Evolutionary conservation across 2,888 invertebrate genomes (phyloP).

Genomic region (Plebejus anna): DNA sequence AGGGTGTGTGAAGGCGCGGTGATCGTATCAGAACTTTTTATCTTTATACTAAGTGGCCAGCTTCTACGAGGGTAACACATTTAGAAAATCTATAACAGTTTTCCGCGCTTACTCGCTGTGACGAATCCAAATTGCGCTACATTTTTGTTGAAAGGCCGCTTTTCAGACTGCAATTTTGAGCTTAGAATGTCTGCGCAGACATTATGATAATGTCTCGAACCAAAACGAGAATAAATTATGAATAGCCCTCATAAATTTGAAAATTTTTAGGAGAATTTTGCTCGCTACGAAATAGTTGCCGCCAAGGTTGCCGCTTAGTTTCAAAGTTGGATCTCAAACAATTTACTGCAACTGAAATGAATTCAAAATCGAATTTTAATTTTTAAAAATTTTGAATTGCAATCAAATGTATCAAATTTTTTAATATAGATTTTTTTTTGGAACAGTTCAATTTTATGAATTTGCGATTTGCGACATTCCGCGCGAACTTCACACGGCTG

Average conservation of each 20-base stretch:
- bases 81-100: slow-evolving; percentile 2
- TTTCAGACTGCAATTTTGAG: slow-evolving; percentile 12
- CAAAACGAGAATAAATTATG: slow-evolving; percentile 10
- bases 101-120: slow-evolving; percentile 6
- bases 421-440: background rate
- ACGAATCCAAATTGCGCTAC: slow-evolving; percentile 19
- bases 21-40: slow-evolving; percentile 22
- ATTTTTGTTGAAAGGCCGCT: background rate
- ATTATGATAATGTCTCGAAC: background rate
- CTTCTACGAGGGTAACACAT: background rate
- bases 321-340: slow-evolving; percentile 45
- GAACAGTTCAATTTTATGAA: background rate
- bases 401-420: background rate
- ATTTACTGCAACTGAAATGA: slow-evolving; percentile 33
- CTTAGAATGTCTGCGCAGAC: background rate
- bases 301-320: slow-evolving; percentile 41
- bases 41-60: slow-evolving; percentile 21
- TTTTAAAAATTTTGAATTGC: background rate
- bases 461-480: slow-evolving; percentile 3
- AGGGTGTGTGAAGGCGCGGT: slow-evolving; percentile 20
- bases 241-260: slow-evolving; percentile 33
- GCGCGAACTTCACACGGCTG: background rate
- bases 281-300: slow-evolving; percentile 40
- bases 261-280: slow-evolving; percentile 32
- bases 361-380: background rate